These are phyloP conservation scores for Hyposmocoma kahamanoa DNA, from an alignment of 1,140 invertebrate genomes.

Conservation along the genomic window DNA sequence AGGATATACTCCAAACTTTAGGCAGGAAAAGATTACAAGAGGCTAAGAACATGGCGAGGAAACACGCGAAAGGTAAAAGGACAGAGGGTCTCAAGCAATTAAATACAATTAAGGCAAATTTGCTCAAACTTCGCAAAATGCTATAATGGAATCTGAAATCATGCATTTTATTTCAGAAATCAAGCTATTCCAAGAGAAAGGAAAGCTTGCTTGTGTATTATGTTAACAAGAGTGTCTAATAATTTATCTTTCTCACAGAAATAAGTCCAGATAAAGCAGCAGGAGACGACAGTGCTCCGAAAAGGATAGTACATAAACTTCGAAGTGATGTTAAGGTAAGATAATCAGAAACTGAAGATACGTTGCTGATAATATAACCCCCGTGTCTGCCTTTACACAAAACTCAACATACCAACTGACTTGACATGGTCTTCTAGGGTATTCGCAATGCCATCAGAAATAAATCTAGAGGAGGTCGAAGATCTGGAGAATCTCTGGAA, in stretches of 20 bases:
- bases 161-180: no score
- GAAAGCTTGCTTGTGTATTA: conserved; percentile 4
- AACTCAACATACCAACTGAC: neutral
- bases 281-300: conserved; percentile 80
- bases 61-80: conserved; percentile 7
- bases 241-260: conserved; percentile 79
- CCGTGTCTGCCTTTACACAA: neutral
- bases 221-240: neutral
- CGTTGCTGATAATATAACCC: no score
- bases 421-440: conserved; percentile 42
- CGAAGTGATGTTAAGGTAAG: conserved; percentile 85
- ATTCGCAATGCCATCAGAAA: conserved; percentile 74
- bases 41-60: conserved; percentile 71
- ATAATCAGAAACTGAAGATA: no score
- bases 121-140: no score
- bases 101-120: no score
- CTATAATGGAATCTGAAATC: no score
- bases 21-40: conserved; percentile 92
- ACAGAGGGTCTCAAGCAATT: neutral
- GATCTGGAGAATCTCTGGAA: conserved; percentile 79
- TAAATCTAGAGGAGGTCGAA: conserved; percentile 67
- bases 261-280: conserved; percentile 73
- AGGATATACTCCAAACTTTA: conserved; percentile 92
- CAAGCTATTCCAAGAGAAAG: no score
- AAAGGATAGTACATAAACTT: conserved; percentile 86